Conservation (phyloP, 2,888 invertebrate genomes). For the Miltochrista miniata region DNA sequence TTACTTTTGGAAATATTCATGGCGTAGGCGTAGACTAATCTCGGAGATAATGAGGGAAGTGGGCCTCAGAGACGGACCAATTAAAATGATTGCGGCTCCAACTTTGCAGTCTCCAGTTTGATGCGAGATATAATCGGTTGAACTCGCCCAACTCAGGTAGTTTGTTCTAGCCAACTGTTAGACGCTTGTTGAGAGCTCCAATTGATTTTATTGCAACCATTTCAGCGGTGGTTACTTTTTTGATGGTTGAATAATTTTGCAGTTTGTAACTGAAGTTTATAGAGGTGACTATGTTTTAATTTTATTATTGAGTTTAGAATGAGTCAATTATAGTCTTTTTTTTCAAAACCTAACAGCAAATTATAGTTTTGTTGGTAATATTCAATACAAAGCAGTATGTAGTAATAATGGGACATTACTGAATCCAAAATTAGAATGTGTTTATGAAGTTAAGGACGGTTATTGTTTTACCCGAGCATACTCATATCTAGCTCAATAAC, state of each 20-base stretch:
- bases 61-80: conserved; percentile 41
- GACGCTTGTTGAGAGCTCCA: conserved; percentile 1
- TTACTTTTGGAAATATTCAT: conserved; percentile 33
- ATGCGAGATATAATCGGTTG: conserved; percentile 33
- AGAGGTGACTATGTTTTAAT: too few relatives aligned
- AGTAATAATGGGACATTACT: too few relatives aligned
- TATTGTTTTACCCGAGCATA: too few relatives aligned
- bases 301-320: too few relatives aligned
- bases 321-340: too few relatives aligned
- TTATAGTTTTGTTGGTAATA: too few relatives aligned
- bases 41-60: conserved; percentile 42
- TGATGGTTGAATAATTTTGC: not conserved
- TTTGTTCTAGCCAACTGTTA: conserved; percentile 21
- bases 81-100: conserved; percentile 46
- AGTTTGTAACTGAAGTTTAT: too few relatives aligned
- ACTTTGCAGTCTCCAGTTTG: conserved; percentile 29
- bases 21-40: conserved; percentile 34
- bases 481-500: too few relatives aligned
- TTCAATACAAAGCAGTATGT: too few relatives aligned
- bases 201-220: conserved; percentile 12
- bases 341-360: too few relatives aligned
- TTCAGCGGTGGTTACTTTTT: not conserved
- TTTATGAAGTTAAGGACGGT: too few relatives aligned
- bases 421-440: too few relatives aligned
- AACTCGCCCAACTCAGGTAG: conserved; percentile 20